Base-by-base conservation (phyloP, 2,888 invertebrate genomes). In the Leptopilina myrica region DNA sequence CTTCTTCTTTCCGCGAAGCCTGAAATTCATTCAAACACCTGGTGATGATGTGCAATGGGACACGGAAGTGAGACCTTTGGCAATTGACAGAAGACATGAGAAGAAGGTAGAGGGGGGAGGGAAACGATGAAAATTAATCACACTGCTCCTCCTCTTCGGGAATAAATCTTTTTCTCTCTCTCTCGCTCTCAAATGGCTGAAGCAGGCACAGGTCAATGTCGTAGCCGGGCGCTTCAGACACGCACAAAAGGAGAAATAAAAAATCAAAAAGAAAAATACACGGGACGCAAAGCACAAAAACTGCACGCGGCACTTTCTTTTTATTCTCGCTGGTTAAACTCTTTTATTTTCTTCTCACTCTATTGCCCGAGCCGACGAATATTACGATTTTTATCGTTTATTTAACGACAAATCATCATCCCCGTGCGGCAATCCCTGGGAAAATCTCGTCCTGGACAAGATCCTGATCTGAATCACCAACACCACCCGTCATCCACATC, bases 51-150 rank as follows among this genome's bases (percentile, higher is more conserved):
- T 49, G 46, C 43, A 20, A 67, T 5, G 11, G 15, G 67, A 67
- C 46, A 67, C 67, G 49, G 49, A 67, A 67, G 67, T 46, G 15
- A 49, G 67, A 56, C 8, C 53, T 73, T 73, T 73, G 73, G 73
- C 73, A 40, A 73, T 73, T 73, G 73, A 73, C 73, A 73, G 73
- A 73, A 73, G 73, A 73, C 73, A 73, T 73, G 73, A 53, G 73
- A 43, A 43, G 8, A 43, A 43, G 33, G 26, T 49, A 12, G 49
- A 11, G 49, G 49, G 49, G 11, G 49, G 12, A 11, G 11, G 49
- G 49, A 2, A 12, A 49, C 49, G 49, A 49, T 49, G 12, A 49
- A 49, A 49, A 49, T 49, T 49, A 49, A 49, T 49, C 49, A 49
- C 49, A 49, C 49, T 49, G 12, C 12, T 49, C 12, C 12, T 49